A percentile compares a stretch with the other conserved stretches of the same genome.
Conservation (phyloP, 2,888 invertebrate genomes). For the Deroplatys truncata region DNA sequence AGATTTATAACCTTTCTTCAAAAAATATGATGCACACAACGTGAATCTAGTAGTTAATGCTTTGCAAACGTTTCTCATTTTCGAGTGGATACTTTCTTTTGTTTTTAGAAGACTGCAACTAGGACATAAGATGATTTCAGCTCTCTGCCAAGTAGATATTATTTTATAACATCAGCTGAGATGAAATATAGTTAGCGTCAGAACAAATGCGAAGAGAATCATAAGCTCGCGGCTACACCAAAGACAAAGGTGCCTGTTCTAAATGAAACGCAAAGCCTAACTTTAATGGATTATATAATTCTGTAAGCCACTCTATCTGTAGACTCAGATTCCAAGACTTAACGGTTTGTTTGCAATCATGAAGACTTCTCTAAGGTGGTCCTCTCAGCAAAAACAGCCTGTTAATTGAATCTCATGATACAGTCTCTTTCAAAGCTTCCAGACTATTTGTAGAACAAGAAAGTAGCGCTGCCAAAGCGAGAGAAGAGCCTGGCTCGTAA, state of each 20-base stretch:
- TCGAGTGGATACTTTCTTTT: too few relatives aligned
- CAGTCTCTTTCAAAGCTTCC: neutral
- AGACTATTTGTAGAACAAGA: neutral
- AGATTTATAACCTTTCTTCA: too few relatives aligned
- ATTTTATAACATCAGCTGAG: too few relatives aligned
- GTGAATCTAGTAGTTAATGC: too few relatives aligned
- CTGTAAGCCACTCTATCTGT: neutral
- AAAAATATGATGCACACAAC: too few relatives aligned
- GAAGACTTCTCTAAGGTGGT: constrained; percentile 4
- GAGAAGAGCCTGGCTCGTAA: neutral
- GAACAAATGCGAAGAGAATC: too few relatives aligned
- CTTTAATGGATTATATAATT: neutral
- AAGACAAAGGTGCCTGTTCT: neutral
- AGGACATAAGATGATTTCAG: too few relatives aligned
- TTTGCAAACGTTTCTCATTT: too few relatives aligned
- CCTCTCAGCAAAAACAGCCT: neutral
- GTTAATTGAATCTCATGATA: neutral
- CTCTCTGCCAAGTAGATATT: too few relatives aligned
- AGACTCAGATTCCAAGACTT: neutral
- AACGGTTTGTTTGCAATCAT: neutral
- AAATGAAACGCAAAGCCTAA: neutral
- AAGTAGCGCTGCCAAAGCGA: neutral
- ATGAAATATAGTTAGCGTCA: too few relatives aligned
- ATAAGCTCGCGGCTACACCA: neutral
- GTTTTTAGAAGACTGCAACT: too few relatives aligned